Evolutionary conservation across 2,888 invertebrate species (phyloP).

Genomic region (Harpalus rufipes): DNA sequence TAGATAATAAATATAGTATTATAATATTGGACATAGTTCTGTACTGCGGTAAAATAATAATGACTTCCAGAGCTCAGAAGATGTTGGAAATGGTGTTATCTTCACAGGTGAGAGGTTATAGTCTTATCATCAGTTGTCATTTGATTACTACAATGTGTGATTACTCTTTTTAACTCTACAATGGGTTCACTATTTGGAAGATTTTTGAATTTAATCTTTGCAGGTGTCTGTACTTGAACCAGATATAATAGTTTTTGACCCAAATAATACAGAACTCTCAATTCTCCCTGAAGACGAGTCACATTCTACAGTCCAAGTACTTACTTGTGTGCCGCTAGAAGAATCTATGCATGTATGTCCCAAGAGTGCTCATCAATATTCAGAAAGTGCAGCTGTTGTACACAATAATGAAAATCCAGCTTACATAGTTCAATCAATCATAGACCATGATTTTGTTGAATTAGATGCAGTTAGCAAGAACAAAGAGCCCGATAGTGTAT

Average conservation of each 20-base stretch:
- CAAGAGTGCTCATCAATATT: background rate
- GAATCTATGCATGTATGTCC: background rate
- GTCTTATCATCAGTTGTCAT: background rate
- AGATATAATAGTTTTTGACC: background rate
- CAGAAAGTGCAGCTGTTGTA: background rate
- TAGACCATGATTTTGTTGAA: background rate
- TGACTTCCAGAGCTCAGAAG: background rate
- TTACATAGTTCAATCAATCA: background rate
- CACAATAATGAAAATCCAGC: background rate
- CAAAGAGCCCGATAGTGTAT: background rate
- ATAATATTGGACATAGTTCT: background rate
- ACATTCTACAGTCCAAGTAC: background rate
- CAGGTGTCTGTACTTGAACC: background rate
- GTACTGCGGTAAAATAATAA: background rate
- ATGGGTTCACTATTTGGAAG: background rate
- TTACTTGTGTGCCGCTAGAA: background rate
- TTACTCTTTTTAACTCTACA: background rate
- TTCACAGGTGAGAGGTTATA: slow-evolving; percentile 1
- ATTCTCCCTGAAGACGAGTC: background rate
- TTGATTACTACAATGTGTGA: background rate
- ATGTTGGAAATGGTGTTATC: background rate
- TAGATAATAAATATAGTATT: background rate
- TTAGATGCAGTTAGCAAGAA: background rate
- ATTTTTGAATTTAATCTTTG: background rate
- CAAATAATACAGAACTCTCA: background rate